A percentile compares a stretch with the other conserved stretches of the same genome.
These are phyloP conservation scores for Conopomorpha cramerella DNA, from an alignment of 1,140 invertebrate genomes.

Conservation along the genomic window DNA sequence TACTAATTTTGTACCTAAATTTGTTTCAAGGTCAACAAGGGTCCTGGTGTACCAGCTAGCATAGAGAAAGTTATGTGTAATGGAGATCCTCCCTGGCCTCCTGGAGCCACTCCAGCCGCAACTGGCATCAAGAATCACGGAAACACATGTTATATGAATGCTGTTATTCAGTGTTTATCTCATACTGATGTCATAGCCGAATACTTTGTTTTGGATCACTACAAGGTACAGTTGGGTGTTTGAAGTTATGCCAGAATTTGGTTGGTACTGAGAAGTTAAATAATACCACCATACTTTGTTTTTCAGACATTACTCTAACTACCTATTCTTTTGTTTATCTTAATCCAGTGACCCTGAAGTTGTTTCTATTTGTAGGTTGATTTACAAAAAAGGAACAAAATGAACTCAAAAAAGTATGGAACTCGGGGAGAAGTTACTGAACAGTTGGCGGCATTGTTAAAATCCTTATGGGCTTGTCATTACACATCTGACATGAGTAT, in stretches of 20 bases:
- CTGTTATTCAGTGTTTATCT: constrained; percentile 91
- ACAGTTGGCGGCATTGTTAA: constrained; percentile 85
- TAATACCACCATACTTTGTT: neutral
- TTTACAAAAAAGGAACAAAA: constrained; percentile 81
- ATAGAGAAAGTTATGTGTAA: constrained; percentile 67
- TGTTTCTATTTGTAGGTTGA: constrained; percentile 64
- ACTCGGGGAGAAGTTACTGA: constrained; percentile 94
- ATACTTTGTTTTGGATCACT: constrained; percentile 93
- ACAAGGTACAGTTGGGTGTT: constrained; percentile 66
- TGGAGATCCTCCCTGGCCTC: constrained; percentile 71
- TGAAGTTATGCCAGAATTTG: neutral
- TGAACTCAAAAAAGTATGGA: constrained; percentile 89
- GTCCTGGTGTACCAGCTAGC: too few relatives aligned
- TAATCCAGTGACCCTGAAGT: too few relatives aligned
- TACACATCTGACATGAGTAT: constrained; percentile 90
- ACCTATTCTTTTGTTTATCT: too few relatives aligned
- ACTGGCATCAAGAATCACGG: constrained; percentile 92
- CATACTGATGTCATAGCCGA: constrained; percentile 92
- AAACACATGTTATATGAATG: constrained; percentile 97
- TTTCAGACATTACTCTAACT: too few relatives aligned
- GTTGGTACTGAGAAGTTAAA: too few relatives aligned
- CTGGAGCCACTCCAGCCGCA: constrained; percentile 81
- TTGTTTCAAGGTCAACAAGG: too few relatives aligned
- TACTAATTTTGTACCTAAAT: too few relatives aligned
- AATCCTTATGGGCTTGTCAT: constrained; percentile 91